Base-by-base conservation (phyloP, 1,140 invertebrate genomes). In the Atta cephalotes region DNA sequence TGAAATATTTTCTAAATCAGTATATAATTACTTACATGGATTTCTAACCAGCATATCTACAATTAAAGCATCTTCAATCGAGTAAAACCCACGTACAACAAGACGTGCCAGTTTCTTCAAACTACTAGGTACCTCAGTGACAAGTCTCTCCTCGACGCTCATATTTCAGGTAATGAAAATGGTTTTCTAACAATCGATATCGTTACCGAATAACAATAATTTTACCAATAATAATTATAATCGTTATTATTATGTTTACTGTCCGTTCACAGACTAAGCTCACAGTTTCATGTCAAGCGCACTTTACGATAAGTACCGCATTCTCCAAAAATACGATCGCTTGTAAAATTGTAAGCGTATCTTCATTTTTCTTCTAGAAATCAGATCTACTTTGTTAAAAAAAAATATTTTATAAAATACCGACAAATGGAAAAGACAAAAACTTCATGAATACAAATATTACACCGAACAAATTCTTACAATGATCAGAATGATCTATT, bases 21-120 rank as follows among this genome's bases (percentile, higher is more conserved):
- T n/a, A 0, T 14, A n/a, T 3, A 74, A 62, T 72, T 81, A 96
- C 97, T 96, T 95, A 97, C 98, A 99, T 39, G 98, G 98, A 96
- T 99, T 98, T 93, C 98, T 96, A 49, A 99, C 98, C 16, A 99
- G 95, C 97, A 99, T 98, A 95, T 99, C 98, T 71, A 99, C 97
- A 71, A 99, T 98, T 2, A 99, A 96, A 1, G 98, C 97, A 96
- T 99, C 98, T 95, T 99, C 98, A 89, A 98, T 97, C 2, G 97
- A 97, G 94, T 99, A 99, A 95, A 99, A 99, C 35, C 98, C 98
- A 91, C 98, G 94, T 0, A 98, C 98, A 39, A 99, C 98, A 18
- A 99, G 96, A 82, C 98, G 96, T 56, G 98, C 98, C 72, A 99
- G 95, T 95, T 98, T 97, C 94, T 99, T 99, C 28, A 99, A 96